These are phyloP conservation scores for Brienomyrus longianalis DNA, from an alignment of 2,113 vertebrate genomes.

Conservation along the genomic window DNA sequence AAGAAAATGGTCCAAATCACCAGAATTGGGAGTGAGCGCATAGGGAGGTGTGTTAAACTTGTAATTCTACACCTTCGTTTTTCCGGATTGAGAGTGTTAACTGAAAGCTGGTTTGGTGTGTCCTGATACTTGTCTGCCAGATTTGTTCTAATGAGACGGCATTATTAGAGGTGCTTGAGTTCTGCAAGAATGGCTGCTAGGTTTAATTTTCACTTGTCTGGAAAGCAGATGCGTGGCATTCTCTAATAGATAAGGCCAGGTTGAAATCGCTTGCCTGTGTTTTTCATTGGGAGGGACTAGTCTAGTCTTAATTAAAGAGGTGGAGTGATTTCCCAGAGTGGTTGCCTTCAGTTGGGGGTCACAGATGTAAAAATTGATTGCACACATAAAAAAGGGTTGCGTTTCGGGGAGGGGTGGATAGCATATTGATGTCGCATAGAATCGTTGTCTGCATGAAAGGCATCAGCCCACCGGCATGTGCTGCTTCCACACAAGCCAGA, in stretches of 20 bases:
- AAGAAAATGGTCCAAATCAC: neutral
- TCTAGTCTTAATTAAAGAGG: neutral
- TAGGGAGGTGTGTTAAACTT: neutral
- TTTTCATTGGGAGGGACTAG: neutral
- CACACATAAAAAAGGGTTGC: neutral
- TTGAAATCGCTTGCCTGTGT: neutral
- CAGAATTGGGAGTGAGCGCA: neutral
- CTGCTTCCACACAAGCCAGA: neutral
- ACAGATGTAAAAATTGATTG: neutral
- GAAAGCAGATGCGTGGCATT: neutral
- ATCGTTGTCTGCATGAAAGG: neutral
- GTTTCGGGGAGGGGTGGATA: neutral
- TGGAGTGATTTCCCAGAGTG: neutral
- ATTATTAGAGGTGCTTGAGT: neutral
- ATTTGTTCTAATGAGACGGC: neutral
- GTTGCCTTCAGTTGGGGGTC: neutral
- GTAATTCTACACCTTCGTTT: neutral
- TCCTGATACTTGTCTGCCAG: neutral
- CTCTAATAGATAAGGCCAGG: neutral
- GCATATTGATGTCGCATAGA: neutral
- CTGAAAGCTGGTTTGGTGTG: neutral
- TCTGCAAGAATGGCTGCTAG: neutral
- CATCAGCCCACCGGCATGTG: neutral
- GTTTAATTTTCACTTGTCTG: neutral
- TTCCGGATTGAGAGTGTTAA: neutral